Evolutionary conservation across 2,113 vertebrate species (phyloP), one percentile per base, ranked within the genome.

Genomic region (Platichthys flesus): DNA sequence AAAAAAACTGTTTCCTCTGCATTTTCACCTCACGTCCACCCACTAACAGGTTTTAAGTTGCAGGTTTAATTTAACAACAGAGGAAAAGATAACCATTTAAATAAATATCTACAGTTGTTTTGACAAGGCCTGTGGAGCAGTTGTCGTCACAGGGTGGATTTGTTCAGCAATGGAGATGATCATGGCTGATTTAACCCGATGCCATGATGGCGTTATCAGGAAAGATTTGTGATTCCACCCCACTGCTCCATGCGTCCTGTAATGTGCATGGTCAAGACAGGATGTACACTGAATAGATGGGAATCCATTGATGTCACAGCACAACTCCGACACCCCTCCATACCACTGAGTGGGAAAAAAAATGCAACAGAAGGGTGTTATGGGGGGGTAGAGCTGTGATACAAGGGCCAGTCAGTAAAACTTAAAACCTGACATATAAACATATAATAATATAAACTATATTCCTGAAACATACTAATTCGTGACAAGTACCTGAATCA

Each of bases 251-350:
- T 58, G 45, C 21, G 12, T 51, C 24, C 20, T 49, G 49, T 59
- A 35, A 55, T 13, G 23, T 20, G 67, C 71, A 72, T 47, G 14
- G 7, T 57, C 60, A 31, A 37, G 58, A 63, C 62, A 71, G 20
- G 56, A 57, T 24, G 18, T 20, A n/a, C 26, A 14, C 28, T 76
- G 67, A 67, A 71, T 42, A 45, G 37, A 37, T 56, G 21, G 16
- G 9, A 23, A 60, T 28, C 31, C 23, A n/a, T 0, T 67, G 63
- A 55, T 52, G 61, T 60, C 54, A 35, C 24, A 59, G 2, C 62
- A 40, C 63, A 31, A 7, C 47, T 3, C n/a, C 18, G 35, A 13
- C 15, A 24, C 24, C 26, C 54, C 4, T 37, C 35, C 35, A 37
- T 9, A 37, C 8, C 35, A 9, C 35, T 37, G 8, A 37, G 35